Evolutionary conservation across 2,888 invertebrate species (phyloP).

Genomic region (Parnassius apollo): DNA sequence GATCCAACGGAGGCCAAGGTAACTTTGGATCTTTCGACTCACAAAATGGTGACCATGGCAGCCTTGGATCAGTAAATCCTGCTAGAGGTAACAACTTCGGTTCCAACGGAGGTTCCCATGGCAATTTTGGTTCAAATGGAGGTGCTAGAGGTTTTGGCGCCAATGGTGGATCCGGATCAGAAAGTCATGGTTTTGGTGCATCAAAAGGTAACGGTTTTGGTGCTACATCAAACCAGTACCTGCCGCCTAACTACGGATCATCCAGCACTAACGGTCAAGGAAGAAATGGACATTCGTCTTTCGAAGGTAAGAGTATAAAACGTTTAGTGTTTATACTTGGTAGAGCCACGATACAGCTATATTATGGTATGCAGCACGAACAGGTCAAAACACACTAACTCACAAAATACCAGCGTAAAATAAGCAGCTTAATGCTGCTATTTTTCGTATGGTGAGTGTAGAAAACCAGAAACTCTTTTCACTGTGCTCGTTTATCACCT

Average conservation of each 20-base stretch:
- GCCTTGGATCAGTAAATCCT: conserved; percentile 17
- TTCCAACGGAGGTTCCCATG: conserved; percentile 27
- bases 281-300: conserved; percentile 29
- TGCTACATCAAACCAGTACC: conserved; percentile 65
- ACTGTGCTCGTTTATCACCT: too few species aligned
- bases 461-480: too few species aligned
- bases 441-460: too few species aligned
- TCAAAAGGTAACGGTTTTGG: conserved; percentile 38
- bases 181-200: conserved; percentile 31
- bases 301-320: conserved; percentile 30
- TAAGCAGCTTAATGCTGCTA: too few species aligned
- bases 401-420: too few species aligned
- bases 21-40: conserved; percentile 22
- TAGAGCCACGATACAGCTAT: neutral
- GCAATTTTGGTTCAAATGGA: conserved; percentile 28
- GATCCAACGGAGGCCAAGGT: conserved; percentile 27
- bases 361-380: too few species aligned
- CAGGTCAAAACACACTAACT: too few species aligned
- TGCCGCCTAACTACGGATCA: conserved; percentile 62
- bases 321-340: neutral
- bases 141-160: conserved; percentile 34
- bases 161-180: conserved; percentile 33
- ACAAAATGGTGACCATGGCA: conserved; percentile 12
- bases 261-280: conserved; percentile 37
- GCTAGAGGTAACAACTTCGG: conserved; percentile 29